Base-by-base conservation (phyloP, 2,888 invertebrate species). In the Conistra vaccinii region DNA sequence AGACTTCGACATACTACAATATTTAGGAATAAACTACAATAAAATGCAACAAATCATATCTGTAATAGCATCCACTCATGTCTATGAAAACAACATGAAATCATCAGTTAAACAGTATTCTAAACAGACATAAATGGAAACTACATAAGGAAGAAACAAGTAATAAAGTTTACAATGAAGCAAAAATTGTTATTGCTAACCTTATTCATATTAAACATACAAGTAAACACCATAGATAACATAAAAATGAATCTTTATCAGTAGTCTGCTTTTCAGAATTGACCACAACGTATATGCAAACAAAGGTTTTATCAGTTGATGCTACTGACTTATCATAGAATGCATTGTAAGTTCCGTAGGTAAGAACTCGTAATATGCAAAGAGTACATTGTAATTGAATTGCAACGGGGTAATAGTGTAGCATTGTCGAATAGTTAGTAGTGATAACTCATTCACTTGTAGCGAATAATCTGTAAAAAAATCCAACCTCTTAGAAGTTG, bases 81-180 rank as follows among this genome's bases (percentile, higher is more conserved):
- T n/a, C n/a, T n/a, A n/a, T n/a, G n/a, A n/a, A 35, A 35, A 20
- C 12, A 45, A 20, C 10, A 23, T 29, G 12, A 5, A 29, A 20
- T 45, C 2, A 3, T 51, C 1, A 2, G 4, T 48, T 29, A 32
- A 74, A 45, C 10, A n/a, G 23, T 35, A 76, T 74, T 74, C 6
- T 26, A 51, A 51, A 29, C n/a, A 51, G 5, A 26, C 17, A 9
- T 26, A 39, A 29, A 20, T 14, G 20, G 10, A 39, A 39, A 65
- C 14, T 32, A 58, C 14, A 32, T 26, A 17, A 23, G 14, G 3
- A 57, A 32, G 48, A 42, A 73, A 53, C 29, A 17, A 29, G 12
- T 35, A 20, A n/a, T 65, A 74, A 73, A 74, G 35, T 53, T 23
- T 14, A 81, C 63, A 75, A 65, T 55, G 68, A 65, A 60, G 60